Percentiles rank a stretch among this genome's conserved stretches.
phyloP scores from a whole-genome alignment of 2,797 vertebrate species.

The Odontamblyopus lacepedii region DNA sequence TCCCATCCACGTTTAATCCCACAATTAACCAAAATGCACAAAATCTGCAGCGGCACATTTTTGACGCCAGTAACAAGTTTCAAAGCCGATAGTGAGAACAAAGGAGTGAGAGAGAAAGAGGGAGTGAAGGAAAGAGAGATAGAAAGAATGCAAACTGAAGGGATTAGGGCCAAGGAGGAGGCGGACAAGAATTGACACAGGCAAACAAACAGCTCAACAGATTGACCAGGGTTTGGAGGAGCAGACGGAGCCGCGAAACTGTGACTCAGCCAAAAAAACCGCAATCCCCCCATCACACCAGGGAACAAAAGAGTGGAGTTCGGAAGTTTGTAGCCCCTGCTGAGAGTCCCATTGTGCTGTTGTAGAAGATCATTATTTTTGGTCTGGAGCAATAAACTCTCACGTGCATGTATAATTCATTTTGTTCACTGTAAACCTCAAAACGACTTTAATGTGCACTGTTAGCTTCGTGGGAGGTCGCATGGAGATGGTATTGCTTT shows the following conservation, averaged over 20 bases:
- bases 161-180: constrained; percentile 50
- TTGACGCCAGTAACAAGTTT: not conserved
- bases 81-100: constrained; percentile 6
- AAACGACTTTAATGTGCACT: too few relatives aligned
- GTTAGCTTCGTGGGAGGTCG: too few relatives aligned
- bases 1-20: not conserved
- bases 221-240: constrained; percentile 57
- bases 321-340: constrained; percentile 40
- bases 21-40: not conserved
- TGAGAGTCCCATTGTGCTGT: constrained; percentile 24
- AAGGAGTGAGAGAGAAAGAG: constrained; percentile 7
- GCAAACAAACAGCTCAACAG: constrained; percentile 63
- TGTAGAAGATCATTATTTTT: not conserved
- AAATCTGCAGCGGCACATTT: not conserved
- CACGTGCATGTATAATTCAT: not conserved
- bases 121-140: not conserved
- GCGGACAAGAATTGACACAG: constrained; percentile 39
- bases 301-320: constrained; percentile 19
- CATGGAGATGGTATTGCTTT: too few relatives aligned
- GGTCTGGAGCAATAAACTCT: not conserved
- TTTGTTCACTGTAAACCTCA: not conserved
- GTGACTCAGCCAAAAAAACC: constrained; percentile 46
- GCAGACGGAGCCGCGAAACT: constrained; percentile 41
- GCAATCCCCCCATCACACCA: constrained; percentile 35
- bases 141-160: constrained; percentile 15